These are phyloP conservation scores for Notolabrus celidotus DNA, from an alignment of 2,797 vertebrate genomes.

Conservation along the genomic window DNA sequence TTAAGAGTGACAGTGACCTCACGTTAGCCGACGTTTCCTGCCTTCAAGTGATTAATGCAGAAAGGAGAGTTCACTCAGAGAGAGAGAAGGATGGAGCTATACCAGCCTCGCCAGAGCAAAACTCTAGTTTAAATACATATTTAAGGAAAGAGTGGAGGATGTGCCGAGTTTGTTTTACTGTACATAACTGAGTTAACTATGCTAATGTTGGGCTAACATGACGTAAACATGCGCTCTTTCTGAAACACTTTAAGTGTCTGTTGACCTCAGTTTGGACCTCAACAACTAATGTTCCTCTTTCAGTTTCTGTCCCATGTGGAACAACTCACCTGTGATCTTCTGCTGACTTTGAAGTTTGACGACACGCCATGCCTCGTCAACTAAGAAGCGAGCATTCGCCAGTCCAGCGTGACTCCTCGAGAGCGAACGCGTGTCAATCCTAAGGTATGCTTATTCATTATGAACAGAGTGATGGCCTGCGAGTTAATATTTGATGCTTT, in stretches of 20 bases:
- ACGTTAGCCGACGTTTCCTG: not conserved
- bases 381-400: slow-evolving; percentile 17
- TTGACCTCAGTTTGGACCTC: slow-evolving; percentile 54
- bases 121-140: no score
- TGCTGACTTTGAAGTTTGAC: slow-evolving; percentile 64
- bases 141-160: no score
- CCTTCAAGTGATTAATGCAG: slow-evolving; percentile 24
- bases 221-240: not conserved
- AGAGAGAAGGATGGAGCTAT: not conserved
- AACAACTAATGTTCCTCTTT: slow-evolving; percentile 40
- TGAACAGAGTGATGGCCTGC: slow-evolving; percentile 79
- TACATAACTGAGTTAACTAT: no score
- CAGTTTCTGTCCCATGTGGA: slow-evolving; percentile 36
- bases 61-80: no score
- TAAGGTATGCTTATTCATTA: slow-evolving; percentile 84
- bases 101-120: no score
- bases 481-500: slow-evolving; percentile 82
- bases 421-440: slow-evolving; percentile 71
- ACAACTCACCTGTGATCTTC: slow-evolving; percentile 35
- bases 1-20: slow-evolving; percentile 22
- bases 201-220: not conserved
- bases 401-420: no score
- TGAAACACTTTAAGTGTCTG: slow-evolving; percentile 5
- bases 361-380: slow-evolving; percentile 61
- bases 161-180: not conserved